A percentile compares a stretch with the other conserved stretches of the same genome.
Evolutionary conservation across 2,888 invertebrate species (phyloP).

Genomic region (Microctonus brassicae): DNA sequence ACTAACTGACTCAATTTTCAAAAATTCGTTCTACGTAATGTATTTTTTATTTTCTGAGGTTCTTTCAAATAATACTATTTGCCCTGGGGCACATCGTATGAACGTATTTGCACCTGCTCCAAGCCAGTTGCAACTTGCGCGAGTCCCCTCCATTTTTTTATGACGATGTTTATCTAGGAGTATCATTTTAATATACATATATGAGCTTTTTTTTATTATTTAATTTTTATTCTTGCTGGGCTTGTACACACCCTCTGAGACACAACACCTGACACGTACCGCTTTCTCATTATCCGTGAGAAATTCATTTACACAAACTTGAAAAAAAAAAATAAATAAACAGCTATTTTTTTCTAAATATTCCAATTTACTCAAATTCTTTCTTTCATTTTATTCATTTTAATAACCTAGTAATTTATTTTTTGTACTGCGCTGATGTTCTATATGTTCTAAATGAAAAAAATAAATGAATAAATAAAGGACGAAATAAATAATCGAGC

Average conservation of each 20-base stretch:
- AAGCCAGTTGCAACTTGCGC: conserved; percentile 57
- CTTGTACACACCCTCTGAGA: not conserved
- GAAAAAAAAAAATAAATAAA: not conserved
- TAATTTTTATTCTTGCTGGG: not conserved
- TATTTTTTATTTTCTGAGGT: not conserved
- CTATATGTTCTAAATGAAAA: not conserved
- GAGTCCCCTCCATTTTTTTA: conserved; percentile 52
- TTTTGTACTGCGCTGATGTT: not conserved
- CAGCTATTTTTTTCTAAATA: not conserved
- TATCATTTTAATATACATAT: not conserved
- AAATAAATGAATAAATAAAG: not conserved
- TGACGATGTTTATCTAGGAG: conserved; percentile 66
- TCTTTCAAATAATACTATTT: not conserved
- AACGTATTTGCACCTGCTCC: conserved; percentile 58
- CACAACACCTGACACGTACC: not conserved
- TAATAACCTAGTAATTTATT: not conserved
- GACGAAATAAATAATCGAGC: not conserved
- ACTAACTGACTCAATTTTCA: not conserved
- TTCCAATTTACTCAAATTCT: not conserved
- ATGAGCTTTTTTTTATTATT: not conserved
- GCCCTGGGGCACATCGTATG: conserved; percentile 29
- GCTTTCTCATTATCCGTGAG: not conserved
- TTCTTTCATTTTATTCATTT: not conserved
- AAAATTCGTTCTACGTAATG: not conserved
- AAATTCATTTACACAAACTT: not conserved